Evolutionary conservation across 2,113 vertebrate genomes (phyloP).

Genomic region (Tinamus guttatus): DNA sequence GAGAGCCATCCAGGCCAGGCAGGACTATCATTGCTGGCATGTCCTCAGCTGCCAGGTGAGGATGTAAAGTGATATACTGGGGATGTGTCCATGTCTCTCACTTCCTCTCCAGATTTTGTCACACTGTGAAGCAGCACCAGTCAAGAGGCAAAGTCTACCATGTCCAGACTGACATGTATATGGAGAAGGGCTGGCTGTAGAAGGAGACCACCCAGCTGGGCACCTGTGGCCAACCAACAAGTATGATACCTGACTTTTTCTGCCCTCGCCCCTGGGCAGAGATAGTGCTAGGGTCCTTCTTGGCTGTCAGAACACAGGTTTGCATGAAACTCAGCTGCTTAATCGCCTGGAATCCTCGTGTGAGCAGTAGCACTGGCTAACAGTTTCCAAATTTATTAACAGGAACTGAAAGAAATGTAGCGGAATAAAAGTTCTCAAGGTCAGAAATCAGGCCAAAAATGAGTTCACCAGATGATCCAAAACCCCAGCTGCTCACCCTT

Average conservation of each 20-base stretch:
- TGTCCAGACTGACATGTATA: accelerated
- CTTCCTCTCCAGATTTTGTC: background rate
- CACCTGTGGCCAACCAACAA: background rate
- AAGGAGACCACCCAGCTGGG: background rate
- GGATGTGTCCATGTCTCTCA: background rate
- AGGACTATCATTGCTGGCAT: background rate
- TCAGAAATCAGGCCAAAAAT: background rate
- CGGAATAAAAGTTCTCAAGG: background rate
- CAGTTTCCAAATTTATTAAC: background rate
- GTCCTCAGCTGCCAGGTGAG: background rate
- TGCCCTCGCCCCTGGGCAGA: background rate
- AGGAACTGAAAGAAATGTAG: background rate
- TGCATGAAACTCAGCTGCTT: background rate
- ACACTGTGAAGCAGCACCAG: background rate
- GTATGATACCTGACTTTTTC: background rate
- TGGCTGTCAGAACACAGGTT: no score
- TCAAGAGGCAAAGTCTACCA: background rate
- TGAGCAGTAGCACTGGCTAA: background rate
- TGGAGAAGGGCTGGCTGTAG: background rate
- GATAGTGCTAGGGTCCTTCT: background rate
- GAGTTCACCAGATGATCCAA: background rate
- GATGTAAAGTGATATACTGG: background rate
- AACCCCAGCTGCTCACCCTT: background rate
- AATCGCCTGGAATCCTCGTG: background rate
- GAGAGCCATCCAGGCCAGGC: background rate